phyloP scores from a whole-genome alignment of 1,140 invertebrate species.

The Scylla paramamosain region DNA sequence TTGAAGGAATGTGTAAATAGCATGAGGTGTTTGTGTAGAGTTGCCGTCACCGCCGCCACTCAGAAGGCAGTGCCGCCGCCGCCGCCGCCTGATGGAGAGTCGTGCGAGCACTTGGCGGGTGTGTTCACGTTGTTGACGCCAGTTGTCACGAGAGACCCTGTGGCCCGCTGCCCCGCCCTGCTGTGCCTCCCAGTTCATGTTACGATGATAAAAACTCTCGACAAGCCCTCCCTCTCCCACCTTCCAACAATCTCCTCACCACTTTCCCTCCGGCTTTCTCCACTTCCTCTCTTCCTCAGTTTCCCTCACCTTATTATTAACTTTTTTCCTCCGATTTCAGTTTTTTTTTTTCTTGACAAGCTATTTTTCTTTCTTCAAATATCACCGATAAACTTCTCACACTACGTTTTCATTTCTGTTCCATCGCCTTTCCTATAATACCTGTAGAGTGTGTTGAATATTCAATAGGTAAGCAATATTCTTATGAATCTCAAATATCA shows the following conservation, averaged over 20 bases:
- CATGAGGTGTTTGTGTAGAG: too few relatives aligned
- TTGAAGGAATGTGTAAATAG: too few relatives aligned
- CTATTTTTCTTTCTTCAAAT: background rate
- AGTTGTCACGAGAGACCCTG: background rate
- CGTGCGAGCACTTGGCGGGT: background rate
- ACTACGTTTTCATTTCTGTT: too few relatives aligned
- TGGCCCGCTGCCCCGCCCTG: background rate
- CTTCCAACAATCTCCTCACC: background rate
- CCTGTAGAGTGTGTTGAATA: too few relatives aligned
- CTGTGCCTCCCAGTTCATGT: constrained; percentile 14
- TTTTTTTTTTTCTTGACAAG: background rate
- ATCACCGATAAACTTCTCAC: too few relatives aligned
- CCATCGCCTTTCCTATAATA: too few relatives aligned
- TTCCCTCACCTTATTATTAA: background rate
- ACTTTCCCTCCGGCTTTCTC: constrained; percentile 29
- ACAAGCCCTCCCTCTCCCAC: background rate
- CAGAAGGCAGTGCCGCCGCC: too few relatives aligned
- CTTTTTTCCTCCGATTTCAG: background rate
- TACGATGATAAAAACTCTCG: constrained; percentile 29
- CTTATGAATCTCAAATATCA: too few relatives aligned
- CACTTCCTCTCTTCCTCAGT: background rate
- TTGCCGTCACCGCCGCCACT: background rate
- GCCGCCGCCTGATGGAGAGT: background rate
- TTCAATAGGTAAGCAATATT: too few relatives aligned
- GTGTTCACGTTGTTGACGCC: background rate